Evolutionary conservation across 1,140 invertebrate species (phyloP), one percentile per base, ranked within the genome.

Genomic region (Meloidogyne floridensis): DNA sequence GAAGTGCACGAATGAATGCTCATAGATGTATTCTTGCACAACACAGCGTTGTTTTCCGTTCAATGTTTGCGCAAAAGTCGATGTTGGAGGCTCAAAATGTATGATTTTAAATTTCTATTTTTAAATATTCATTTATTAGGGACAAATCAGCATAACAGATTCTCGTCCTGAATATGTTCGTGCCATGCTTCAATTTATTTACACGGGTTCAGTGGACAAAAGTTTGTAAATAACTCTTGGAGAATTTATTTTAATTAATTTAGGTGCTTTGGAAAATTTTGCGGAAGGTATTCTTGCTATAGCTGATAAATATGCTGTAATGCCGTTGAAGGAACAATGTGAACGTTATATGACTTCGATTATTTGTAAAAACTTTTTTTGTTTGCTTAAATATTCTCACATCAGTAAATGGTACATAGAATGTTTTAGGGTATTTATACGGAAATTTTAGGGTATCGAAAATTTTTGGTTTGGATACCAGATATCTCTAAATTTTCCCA

Each of bases 21-120:
- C 87, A 89, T 80, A 82, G 88, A 59, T 88, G 87, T 69, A 86
- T 89, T 75, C 75, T 89, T 18, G 88, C 84, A 20, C 88, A 90
- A 73, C 71, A 88, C 69, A 88, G 86, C 7, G 80, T 82, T 11
- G 88, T 89, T 4, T 89, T 89, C 72, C 82, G 84, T 54, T 87
- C 84, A 13, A 89, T 89, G 87, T 89, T 89, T 72, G 72, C 77
- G 4, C 86, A 89, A 59, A 86, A 86, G 3, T 76, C 77, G 3
- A 87, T 88, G 87, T 69, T 88, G 18, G 87, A 87, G 71, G 87
- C 87, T 2, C 87, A 88, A 74, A 84, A 87, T 77, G 77, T 79
- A 2, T 2, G 47, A 42, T n/a, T 13, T 20, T n/a, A 10, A 15
- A 0, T 11, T 78, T 47, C 20, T 11, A 3, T 70, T 4, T 8